Percentiles rank a stretch among this genome's conserved stretches.
phyloP scores from a whole-genome alignment of 2,113 vertebrate genomes.

The Plestiodon gilberti region DNA sequence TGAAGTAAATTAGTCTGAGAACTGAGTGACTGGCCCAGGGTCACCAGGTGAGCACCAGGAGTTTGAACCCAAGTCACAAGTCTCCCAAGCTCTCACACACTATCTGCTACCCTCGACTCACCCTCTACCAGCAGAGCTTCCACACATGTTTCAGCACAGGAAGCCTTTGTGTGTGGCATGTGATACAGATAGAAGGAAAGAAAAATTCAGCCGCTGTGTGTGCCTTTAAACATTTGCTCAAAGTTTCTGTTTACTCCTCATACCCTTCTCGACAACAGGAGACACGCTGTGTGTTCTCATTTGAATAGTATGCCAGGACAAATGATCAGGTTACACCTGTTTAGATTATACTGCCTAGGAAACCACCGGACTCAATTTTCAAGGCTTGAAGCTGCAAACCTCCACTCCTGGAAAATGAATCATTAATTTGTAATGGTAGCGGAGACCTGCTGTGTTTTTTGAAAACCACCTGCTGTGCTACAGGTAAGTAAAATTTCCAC shows the following conservation, averaged over 20 bases:
- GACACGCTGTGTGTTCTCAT: constrained; percentile 5
- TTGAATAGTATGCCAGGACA: constrained; percentile 53
- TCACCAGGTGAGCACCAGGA: not conserved
- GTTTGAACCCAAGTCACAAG: not conserved
- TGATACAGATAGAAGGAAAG: not conserved
- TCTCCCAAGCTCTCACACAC: no score
- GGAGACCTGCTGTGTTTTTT: constrained; percentile 30
- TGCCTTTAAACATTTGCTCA: constrained; percentile 30
- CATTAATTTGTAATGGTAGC: constrained; percentile 38
- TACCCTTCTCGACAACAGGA: constrained; percentile 30
- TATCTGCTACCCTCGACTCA: not conserved
- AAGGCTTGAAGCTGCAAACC: constrained; percentile 44
- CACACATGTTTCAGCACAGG: fast-evolving
- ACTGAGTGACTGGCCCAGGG: not conserved
- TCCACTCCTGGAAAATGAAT: constrained; percentile 49
- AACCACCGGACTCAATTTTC: constrained; percentile 58
- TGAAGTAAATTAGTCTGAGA: not conserved
- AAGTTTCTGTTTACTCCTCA: constrained; percentile 26
- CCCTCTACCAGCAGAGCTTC: not conserved
- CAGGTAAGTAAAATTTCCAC: constrained; percentile 67
- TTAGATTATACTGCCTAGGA: constrained; percentile 70
- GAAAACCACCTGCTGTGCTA: constrained; percentile 24
- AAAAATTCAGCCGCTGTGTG: not conserved
- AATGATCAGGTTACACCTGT: constrained; percentile 71
- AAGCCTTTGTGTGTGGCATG: fast-evolving